phyloP scores from a whole-genome alignment of 2,797 vertebrate species.

The Mus caroli region DNA sequence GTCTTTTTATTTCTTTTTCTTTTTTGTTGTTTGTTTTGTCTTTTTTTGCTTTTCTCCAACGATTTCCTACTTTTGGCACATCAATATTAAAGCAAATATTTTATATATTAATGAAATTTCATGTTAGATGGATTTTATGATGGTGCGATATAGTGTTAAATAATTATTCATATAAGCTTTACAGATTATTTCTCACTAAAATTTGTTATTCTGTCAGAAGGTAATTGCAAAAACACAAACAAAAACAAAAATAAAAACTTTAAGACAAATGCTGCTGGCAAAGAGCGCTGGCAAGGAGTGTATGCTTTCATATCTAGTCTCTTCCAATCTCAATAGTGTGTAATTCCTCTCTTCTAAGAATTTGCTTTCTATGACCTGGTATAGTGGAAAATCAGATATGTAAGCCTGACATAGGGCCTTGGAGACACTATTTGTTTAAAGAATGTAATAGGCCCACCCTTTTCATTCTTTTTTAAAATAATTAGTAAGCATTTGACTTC shows the following conservation, averaged over 20 bases:
- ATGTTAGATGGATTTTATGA: conserved; percentile 58
- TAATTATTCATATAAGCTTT: conserved; percentile 11
- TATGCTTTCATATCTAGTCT: background rate
- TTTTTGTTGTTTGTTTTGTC: background rate
- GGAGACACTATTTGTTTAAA: background rate
- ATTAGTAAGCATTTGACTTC: background rate
- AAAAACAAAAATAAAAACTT: too few relatives aligned
- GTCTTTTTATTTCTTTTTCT: too few relatives aligned
- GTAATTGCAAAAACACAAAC: background rate
- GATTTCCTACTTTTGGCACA: background rate
- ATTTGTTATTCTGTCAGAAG: conserved; percentile 28
- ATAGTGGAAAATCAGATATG: background rate
- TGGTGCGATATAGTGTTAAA: background rate
- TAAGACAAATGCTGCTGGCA: background rate
- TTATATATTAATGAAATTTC: conserved; percentile 34
- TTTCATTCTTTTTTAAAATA: background rate
- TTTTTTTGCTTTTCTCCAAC: conserved; percentile 16
- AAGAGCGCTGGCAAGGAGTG: background rate
- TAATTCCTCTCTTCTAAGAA: conserved; percentile 29
- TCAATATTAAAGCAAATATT: conserved; percentile 15
- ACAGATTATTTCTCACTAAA: conserved; percentile 10
- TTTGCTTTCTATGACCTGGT: background rate
- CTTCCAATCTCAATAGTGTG: background rate
- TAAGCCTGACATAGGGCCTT: background rate
- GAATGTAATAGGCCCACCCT: background rate